Evolutionary conservation across 2,113 vertebrate genomes (phyloP), one percentile per base, ranked within the genome.

Genomic region (Trochalopteron elliotii): DNA sequence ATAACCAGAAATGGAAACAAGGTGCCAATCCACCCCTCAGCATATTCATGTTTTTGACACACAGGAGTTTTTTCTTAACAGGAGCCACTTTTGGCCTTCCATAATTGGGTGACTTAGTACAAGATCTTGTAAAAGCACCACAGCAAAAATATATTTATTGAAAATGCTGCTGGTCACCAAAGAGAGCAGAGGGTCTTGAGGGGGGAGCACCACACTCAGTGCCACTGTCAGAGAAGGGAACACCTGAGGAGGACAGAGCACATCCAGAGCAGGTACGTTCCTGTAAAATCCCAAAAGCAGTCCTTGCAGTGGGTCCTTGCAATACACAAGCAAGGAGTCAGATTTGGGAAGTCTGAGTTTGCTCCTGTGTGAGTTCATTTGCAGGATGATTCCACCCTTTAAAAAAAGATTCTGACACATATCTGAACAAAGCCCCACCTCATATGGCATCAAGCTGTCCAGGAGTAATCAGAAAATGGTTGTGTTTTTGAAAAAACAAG

Each of bases 141-240:
- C 16, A 67, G 18, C 68, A 89, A 87, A 33, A 74, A 55, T 31
- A 5, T 25, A 17, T 80, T 18, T 17, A 40, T 64, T 30, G 37
- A 4, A 5, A 90, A 15, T 40, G 25, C 57, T 83, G n/a, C 49
- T 92, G 59, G 21, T 27, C 27, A 47, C 1, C 1, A 30, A 12
- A 60, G 50, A 68, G 40, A 80, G 14, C 44, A 88, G 31, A 45
- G 24, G 30, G 27, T 60, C 53, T 16, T 33, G 37, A 50, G 44
- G 17, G 17, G 10, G 0, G 1, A 80, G 24, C 55, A 65, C 18
- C 57, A 12, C 45, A 24, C 0, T 2, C 52, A 76, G 25, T 0
- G 0, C 31, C 25, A 9, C 39, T 49, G 45, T 23, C 61, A 40
- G 15, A 75, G 61, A 31, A 50, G 12, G 27, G 14, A 80, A 35